These are phyloP conservation scores for Porites divaricata DNA, from an alignment of 92 coral and sea anemone genomes.

Conservation along the genomic window DNA sequence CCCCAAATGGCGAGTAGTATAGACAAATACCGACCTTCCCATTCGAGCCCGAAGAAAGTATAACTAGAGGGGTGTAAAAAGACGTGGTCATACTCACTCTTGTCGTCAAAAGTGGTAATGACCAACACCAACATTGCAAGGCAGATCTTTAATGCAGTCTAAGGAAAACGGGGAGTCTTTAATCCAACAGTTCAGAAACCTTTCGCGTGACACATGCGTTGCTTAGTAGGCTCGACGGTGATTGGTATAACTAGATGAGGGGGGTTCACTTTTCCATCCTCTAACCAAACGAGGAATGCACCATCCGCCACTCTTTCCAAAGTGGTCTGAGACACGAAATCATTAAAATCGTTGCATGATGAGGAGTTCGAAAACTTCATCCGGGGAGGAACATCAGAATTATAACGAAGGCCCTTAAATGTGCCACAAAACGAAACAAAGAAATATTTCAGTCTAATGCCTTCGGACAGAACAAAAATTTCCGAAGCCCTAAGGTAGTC, in stretches of 20 bases:
- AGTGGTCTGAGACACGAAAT: background rate
- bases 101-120: slow-evolving; percentile 26
- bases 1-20: slow-evolving; percentile 54
- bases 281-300: background rate
- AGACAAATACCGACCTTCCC: slow-evolving; percentile 59
- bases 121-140: background rate
- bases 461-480: background rate
- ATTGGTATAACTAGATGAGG: background rate
- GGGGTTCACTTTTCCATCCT: slow-evolving; percentile 1
- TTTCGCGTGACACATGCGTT: background rate
- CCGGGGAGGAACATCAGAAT: background rate
- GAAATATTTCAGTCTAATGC: background rate
- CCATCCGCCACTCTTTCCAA: background rate
- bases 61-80: slow-evolving; percentile 37
- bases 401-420: background rate
- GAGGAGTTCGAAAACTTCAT: background rate
- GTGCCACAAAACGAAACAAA: background rate
- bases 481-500: background rate
- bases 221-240: background rate
- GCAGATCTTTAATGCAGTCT: background rate
- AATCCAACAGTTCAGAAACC: background rate
- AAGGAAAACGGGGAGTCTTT: background rate
- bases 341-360: background rate
- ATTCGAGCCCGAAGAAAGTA: slow-evolving; percentile 51
- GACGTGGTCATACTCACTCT: slow-evolving; percentile 62